phyloP scores from a whole-genome alignment of 2,888 invertebrate species.

The Stratiomys singularior region DNA sequence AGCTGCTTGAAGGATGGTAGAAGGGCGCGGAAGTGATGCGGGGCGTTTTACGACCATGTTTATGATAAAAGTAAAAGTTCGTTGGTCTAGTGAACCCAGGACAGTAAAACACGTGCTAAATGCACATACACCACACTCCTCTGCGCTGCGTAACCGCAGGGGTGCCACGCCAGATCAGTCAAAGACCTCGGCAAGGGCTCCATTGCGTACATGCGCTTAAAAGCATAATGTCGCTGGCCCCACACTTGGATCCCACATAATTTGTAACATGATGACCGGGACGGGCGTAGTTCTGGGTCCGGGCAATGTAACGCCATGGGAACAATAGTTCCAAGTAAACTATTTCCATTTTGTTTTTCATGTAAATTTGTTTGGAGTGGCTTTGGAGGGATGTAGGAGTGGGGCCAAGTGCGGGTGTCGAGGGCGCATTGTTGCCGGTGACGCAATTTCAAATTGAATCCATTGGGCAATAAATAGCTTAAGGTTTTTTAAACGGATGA shows the following conservation, averaged over 20 bases:
- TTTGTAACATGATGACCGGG: conserved; percentile 1
- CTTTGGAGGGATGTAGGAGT: not conserved
- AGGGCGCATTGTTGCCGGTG: not conserved
- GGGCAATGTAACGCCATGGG: not conserved
- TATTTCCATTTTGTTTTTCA: not conserved
- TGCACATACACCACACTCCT: not conserved
- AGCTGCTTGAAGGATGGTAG: not conserved
- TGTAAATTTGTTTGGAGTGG: not conserved
- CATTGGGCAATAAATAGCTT: conserved; percentile 11
- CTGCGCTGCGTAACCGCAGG: not conserved
- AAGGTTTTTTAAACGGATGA: not conserved
- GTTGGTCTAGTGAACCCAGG: conserved; percentile 52
- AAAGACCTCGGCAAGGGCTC: conserved; percentile 26
- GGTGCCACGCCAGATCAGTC: conserved; percentile 29
- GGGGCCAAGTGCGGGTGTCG: not conserved
- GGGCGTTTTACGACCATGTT: not conserved
- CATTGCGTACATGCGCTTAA: not conserved
- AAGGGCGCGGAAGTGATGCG: too few species aligned
- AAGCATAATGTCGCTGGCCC: not conserved
- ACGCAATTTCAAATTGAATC: not conserved
- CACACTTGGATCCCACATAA: conserved; percentile 18
- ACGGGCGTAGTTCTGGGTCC: not conserved
- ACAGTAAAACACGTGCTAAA: conserved; percentile 47
- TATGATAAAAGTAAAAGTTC: conserved; percentile 53
- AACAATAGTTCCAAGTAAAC: not conserved